Conservation (phyloP, 2,888 invertebrate genomes). For the Hedychridium roseum region DNA sequence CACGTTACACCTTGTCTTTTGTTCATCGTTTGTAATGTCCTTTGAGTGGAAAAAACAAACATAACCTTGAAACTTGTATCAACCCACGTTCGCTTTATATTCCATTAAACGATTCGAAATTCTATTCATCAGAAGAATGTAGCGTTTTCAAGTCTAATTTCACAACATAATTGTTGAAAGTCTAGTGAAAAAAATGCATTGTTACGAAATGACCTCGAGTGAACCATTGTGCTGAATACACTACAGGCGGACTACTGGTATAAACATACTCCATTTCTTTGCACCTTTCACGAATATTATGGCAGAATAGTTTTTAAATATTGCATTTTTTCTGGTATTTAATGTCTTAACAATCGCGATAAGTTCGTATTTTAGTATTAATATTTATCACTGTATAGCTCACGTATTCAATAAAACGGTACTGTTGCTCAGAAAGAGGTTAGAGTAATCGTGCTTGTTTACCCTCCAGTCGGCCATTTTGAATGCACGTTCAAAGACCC, state of each 20-base stretch:
- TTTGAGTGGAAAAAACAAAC: slow-evolving; percentile 42
- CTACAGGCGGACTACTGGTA: slow-evolving; percentile 34
- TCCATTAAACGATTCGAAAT: no score
- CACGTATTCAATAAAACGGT: slow-evolving; percentile 1
- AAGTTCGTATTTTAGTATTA: not conserved
- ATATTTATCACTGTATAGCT: not conserved
- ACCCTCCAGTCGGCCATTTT: slow-evolving; percentile 54
- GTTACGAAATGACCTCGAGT: slow-evolving; percentile 40
- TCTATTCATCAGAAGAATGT: no score
- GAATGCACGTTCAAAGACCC: slow-evolving; percentile 31
- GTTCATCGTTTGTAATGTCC: slow-evolving; percentile 40
- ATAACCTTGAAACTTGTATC: slow-evolving; percentile 39
- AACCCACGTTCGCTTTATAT: not conserved
- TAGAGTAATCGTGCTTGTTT: slow-evolving; percentile 54
- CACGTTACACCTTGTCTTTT: slow-evolving; percentile 39
- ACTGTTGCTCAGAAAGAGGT: slow-evolving; percentile 47
- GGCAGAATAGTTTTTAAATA: not conserved
- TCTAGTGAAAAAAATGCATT: slow-evolving; percentile 15
- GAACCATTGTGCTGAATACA: slow-evolving; percentile 48
- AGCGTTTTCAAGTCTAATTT: no score
- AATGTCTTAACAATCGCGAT: not conserved
- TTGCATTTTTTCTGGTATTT: not conserved
- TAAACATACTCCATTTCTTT: slow-evolving; percentile 38
- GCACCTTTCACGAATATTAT: not conserved
- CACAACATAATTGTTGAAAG: no score